Evolutionary conservation across 1,140 invertebrate species (phyloP).

Genomic region (Drosophila ogumai): DNA sequence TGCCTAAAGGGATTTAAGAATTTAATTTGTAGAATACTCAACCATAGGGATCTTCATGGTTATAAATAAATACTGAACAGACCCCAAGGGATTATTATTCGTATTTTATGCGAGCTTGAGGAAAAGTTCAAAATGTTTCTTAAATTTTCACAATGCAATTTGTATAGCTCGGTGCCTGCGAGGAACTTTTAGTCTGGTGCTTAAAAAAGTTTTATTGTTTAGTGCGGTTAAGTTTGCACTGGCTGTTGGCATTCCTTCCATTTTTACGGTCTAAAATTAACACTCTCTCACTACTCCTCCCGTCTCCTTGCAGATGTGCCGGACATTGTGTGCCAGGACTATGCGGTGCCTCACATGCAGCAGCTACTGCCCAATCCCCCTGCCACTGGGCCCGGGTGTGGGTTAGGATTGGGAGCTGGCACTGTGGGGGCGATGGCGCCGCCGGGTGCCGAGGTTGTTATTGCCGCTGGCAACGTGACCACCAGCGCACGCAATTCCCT

Average conservation of each 20-base stretch:
- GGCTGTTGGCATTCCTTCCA: conserved; percentile 12
- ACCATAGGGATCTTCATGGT: not conserved
- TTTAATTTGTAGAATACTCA: not conserved
- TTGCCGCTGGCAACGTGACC: conserved; percentile 27
- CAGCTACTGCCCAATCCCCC: conserved; percentile 73
- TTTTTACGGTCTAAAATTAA: conserved; percentile 67
- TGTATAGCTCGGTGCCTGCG: conserved; percentile 11
- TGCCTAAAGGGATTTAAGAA: too few relatives aligned
- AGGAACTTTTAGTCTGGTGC: conserved; percentile 13
- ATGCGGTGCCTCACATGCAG: conserved; percentile 86
- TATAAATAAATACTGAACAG: not conserved
- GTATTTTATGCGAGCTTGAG: conserved; percentile 5
- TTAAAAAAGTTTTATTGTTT: conserved; percentile 24
- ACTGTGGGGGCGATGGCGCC: not conserved
- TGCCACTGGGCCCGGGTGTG: conserved; percentile 43
- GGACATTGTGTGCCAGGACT: conserved; percentile 87
- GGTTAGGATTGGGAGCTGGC: conserved; percentile 5
- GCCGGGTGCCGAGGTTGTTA: conserved; percentile 20
- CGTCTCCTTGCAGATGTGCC: conserved; percentile 85
- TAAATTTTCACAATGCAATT: conserved; percentile 14
- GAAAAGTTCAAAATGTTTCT: conserved; percentile 12
- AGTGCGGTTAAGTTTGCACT: conserved; percentile 40
- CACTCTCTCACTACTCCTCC: conserved; percentile 35
- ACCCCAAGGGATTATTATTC: conserved; percentile 7
- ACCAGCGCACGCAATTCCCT: conserved; percentile 68